A percentile compares a stretch with the other conserved stretches of the same genome.
These are phyloP conservation scores for Acyrthosiphon pisum DNA, from an alignment of 1,140 invertebrate genomes.

Conservation along the genomic window DNA sequence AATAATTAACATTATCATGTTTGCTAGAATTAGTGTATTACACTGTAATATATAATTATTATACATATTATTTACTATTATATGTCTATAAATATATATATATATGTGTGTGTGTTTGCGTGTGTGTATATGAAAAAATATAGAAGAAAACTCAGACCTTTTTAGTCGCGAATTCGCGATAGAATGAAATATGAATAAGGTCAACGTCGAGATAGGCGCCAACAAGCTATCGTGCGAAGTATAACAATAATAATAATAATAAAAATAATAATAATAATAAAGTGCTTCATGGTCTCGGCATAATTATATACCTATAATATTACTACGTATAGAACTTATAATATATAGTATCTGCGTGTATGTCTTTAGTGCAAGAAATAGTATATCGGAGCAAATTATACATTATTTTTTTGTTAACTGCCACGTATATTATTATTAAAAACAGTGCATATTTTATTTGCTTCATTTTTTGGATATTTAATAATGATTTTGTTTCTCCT, in stretches of 20 bases:
- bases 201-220: neutral
- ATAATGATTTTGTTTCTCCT: neutral
- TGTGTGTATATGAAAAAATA: too few species aligned
- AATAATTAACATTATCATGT: neutral
- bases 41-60: neutral
- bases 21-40: neutral
- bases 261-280: neutral
- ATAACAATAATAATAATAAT: conserved; percentile 4
- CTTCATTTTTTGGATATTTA: neutral
- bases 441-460: neutral
- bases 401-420: neutral
- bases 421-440: neutral
- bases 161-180: neutral
- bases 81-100: neutral
- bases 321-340: neutral
- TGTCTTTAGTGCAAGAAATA: neutral
- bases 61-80: neutral
- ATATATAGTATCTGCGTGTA: neutral
- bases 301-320: conserved; percentile 2
- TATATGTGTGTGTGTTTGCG: too few species aligned
- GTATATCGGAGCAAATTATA: neutral
- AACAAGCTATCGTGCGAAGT: neutral
- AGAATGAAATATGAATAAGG: conserved; percentile 8
- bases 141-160: neutral
- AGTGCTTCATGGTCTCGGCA: neutral